Conservation (phyloP, 37 sponge, comb jelly and placozoan species). For the Eunapius fragilis region DNA sequence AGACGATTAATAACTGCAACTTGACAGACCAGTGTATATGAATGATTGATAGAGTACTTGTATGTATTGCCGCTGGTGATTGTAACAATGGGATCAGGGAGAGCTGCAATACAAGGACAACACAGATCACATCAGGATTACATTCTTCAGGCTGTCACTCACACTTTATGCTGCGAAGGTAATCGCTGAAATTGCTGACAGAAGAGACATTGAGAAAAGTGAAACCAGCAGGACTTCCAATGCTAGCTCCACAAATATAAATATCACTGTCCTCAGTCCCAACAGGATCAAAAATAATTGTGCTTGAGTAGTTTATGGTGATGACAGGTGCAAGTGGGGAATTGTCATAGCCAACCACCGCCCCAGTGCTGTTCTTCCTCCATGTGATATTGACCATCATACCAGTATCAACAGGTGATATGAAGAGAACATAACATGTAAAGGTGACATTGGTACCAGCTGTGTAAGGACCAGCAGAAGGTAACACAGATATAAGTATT, state of each 20-base stretch:
- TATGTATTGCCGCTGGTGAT: background rate
- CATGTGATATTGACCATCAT: slow-evolving; percentile 12
- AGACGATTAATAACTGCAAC: background rate
- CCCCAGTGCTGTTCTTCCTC: background rate
- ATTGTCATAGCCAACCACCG: background rate
- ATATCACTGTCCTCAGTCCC: background rate
- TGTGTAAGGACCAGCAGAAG: background rate
- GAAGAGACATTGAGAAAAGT: background rate
- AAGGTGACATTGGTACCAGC: slow-evolving; percentile 16
- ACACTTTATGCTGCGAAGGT: background rate
- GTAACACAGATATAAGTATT: background rate
- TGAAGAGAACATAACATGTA: background rate
- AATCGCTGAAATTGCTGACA: background rate
- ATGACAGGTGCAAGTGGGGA: background rate
- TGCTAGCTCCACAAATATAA: background rate
- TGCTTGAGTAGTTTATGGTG: background rate
- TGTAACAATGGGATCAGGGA: background rate
- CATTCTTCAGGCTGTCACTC: background rate
- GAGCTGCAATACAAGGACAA: background rate
- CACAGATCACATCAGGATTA: background rate
- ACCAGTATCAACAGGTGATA: slow-evolving; percentile 14
- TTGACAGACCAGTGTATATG: background rate
- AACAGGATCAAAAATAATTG: slow-evolving; percentile 1
- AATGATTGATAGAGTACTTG: background rate
- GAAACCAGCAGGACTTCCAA: background rate